Conservation (phyloP, 1,140 invertebrate genomes). For the Rhizoglyphus robini region DNA sequence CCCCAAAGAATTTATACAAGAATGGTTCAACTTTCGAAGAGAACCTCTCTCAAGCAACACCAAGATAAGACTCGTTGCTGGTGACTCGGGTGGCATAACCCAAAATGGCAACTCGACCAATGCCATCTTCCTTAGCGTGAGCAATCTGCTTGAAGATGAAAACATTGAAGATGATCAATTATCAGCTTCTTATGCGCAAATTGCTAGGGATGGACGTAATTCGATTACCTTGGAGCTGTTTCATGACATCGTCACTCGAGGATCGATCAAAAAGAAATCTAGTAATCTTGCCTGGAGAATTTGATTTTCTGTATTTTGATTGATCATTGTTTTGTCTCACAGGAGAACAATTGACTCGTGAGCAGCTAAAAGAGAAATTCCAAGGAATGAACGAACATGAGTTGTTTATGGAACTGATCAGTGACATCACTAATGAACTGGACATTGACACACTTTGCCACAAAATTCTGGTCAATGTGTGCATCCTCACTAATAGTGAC, state of each 20-base stretch:
- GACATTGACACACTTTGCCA: constrained; percentile 83
- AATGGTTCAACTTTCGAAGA: constrained; percentile 23
- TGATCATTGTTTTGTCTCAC: neutral
- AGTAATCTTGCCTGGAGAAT: constrained; percentile 37
- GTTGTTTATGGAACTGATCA: constrained; percentile 80
- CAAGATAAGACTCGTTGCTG: neutral
- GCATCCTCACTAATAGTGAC: constrained; percentile 68
- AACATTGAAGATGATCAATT: constrained; percentile 7
- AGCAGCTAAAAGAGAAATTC: constrained; percentile 22
- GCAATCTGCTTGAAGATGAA: neutral
- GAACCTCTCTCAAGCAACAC: neutral
- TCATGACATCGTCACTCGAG: constrained; percentile 46
- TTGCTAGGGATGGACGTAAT: constrained; percentile 39
- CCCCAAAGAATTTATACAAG: constrained; percentile 42
- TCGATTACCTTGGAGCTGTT: constrained; percentile 70
- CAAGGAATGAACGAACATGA: constrained; percentile 28
- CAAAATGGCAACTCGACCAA: neutral
- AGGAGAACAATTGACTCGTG: neutral
- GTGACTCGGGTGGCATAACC: neutral
- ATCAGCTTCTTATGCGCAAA: constrained; percentile 21
- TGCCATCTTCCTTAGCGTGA: constrained; percentile 6
- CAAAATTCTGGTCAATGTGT: constrained; percentile 83
- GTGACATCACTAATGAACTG: constrained; percentile 79
- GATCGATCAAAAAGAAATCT: constrained; percentile 50
- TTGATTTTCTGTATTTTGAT: neutral